phyloP scores from a whole-genome alignment of 1,140 invertebrate species.

The Monomorium pharaonis region DNA sequence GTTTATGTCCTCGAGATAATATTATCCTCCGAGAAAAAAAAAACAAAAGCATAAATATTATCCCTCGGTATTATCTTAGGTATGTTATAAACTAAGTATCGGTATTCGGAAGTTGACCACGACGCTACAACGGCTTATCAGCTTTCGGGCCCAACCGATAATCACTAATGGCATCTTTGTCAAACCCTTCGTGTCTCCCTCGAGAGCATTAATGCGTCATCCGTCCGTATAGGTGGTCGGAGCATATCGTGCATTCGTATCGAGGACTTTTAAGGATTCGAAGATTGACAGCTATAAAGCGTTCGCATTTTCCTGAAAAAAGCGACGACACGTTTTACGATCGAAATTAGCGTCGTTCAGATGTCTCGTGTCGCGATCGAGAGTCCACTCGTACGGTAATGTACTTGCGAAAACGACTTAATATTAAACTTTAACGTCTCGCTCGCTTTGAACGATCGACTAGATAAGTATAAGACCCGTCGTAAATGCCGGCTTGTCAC shows the following conservation, averaged over 20 bases:
- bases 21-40: no score
- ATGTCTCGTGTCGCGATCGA: neutral
- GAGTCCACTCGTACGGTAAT: neutral
- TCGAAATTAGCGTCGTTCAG: constrained; percentile 20
- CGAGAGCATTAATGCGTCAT: neutral
- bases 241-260: neutral
- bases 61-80: neutral
- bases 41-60: neutral
- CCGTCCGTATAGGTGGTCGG: constrained; percentile 14
- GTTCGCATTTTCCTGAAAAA: neutral
- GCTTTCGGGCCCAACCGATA: constrained; percentile 50
- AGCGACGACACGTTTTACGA: constrained; percentile 15
- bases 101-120: constrained; percentile 45
- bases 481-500: constrained; percentile 1
- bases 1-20: neutral
- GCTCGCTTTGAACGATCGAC: neutral
- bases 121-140: constrained; percentile 42
- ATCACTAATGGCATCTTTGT: constrained; percentile 67
- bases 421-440: constrained; percentile 16
- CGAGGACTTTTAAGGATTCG: constrained; percentile 3
- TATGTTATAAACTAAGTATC: neutral
- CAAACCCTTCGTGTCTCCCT: constrained; percentile 6
- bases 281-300: neutral
- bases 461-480: constrained; percentile 1
- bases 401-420: constrained; percentile 5